Base-by-base conservation (phyloP, 2,113 vertebrate genomes). In the Dendropsophus ebraccatus region DNA sequence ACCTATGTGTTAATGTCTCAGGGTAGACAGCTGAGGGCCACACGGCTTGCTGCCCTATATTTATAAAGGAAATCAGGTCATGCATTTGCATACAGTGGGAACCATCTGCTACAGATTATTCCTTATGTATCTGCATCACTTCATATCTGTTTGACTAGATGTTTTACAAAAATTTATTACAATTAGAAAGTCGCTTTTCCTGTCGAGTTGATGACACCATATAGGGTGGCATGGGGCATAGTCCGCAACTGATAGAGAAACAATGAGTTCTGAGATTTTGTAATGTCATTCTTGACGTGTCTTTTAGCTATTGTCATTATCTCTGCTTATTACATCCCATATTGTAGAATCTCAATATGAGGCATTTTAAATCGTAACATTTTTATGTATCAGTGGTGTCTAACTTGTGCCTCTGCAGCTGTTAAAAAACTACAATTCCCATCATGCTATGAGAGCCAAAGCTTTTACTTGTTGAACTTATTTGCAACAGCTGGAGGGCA, bases 21-120 rank as follows among this genome's bases (percentile, higher is more conserved):
- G 17, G 21, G 30, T 19, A 41, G 54, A 60, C 21, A 30, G 47
- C 47, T 17, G 47, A 49, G 73, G 1, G 30, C 47, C 41, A 25
- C 45, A 50, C 72, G 14, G 54, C 50, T 41, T 11, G 77, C 23
- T 80, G 77, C 35, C 45, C 77, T 80, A 62, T 37, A 80, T 80
- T 41, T 80, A 32, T 62, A 80, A 35, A 80, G 77, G 77, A 80
- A 80, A 62, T 80, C 37, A 80, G 77, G 77, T 60, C 77, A 79
- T 60, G 14, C 32, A 58, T 58, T 58, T 79, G 54, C 76, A 62
- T 79, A 56, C 50, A 28, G 54, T 62, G 54, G 77, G 37, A 7
- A 25, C 77, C 77, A 80, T 80, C 77, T 80, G 77, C 25, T 80
- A 14, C 11, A 45, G 37, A 45, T 60, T 58, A 80, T 80, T 80